Evolutionary conservation across 2,888 invertebrate species (phyloP), one percentile per base, ranked within the genome.

Genomic region (Drosophila niveifrons): DNA sequence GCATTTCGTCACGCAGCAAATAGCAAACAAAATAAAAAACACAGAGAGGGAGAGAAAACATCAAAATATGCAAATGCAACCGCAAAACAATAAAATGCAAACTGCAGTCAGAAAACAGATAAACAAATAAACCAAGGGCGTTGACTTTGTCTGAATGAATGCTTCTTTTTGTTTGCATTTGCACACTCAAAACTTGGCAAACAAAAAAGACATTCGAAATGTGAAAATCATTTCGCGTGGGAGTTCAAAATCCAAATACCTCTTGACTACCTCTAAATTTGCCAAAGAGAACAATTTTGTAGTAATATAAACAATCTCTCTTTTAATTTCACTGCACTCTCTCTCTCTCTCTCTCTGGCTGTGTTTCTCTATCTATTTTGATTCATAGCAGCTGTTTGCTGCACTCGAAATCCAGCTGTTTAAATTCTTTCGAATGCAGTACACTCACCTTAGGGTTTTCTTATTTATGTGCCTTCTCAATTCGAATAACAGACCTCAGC

Each of bases 1-100:
- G 63, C 64, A 67, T 77, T 77, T 77, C 65, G 67, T 61, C 73
- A 76, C 66, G 62, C 63, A 58, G 66, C 43, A 58, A 48, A 66
- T 47, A 31, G 52, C 48, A 55, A 48, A 43, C 31, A 46, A 11
- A 39, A 50, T 23, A 68, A 39, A 50, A 36, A 17, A 48, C 23
- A 13, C 28, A 48, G 50, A 47, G 29, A 23, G 23, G 23, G 23
- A 23, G 23, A 23, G 4, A 23, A 23, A 23, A 23, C n/a, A n/a
- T 23, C 23, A 64, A 50, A 29, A 58, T 46, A 73, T 68, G 67
- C 67, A 79, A 72, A 71, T 79, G 53, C 46, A 65, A 13, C 50
- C 59, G 46, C 39, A 47, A 64, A 69, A 57, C 52, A 50, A 59
- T 53, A 48, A 65, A 69, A 61, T 72, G 67, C 72, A 73, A 73